phyloP scores from a whole-genome alignment of 2,797 vertebrate species.

The Labroides dimidiatus region DNA sequence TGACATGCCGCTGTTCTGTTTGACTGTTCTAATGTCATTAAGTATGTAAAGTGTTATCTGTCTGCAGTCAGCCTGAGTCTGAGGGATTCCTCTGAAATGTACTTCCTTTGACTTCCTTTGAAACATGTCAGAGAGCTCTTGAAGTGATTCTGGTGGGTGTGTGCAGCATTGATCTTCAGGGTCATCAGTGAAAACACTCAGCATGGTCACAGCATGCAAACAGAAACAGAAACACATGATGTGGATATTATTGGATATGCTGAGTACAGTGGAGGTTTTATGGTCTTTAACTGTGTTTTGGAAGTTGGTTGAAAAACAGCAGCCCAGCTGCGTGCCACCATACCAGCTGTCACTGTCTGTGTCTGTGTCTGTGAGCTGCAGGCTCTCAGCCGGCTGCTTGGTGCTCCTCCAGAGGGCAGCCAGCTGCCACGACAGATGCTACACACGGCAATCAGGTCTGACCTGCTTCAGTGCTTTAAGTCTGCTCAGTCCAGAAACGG shows the following conservation, averaged over 20 bases:
- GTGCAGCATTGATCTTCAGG: neutral
- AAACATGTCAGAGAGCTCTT: neutral
- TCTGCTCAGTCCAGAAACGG: slow-evolving; percentile 47
- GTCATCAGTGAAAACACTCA: slow-evolving; percentile 24
- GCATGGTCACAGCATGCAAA: slow-evolving; percentile 47
- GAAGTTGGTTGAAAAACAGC: slow-evolving; percentile 61
- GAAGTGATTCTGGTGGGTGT: neutral
- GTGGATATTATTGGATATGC: slow-evolving; percentile 7
- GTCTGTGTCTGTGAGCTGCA: slow-evolving; percentile 55
- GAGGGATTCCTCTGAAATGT: too few species aligned
- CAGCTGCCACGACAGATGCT: slow-evolving; percentile 32
- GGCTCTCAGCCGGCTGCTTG: slow-evolving; percentile 58
- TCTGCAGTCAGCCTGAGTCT: too few species aligned
- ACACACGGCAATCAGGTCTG: slow-evolving; percentile 52
- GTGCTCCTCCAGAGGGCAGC: slow-evolving; percentile 51
- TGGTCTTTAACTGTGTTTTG: slow-evolving; percentile 44
- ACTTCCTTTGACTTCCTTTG: neutral
- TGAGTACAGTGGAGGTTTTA: slow-evolving; percentile 40
- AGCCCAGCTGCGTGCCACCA: slow-evolving; percentile 53
- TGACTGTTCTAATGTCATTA: too few species aligned
- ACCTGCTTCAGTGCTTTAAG: slow-evolving; percentile 66
- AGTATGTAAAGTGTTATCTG: too few species aligned
- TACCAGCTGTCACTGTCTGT: slow-evolving; percentile 50
- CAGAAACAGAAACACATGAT: slow-evolving; percentile 22
- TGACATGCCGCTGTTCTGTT: too few species aligned